Evolutionary conservation across 2,888 invertebrate species (phyloP), one percentile per base, ranked within the genome.

Genomic region (Iphiclides podalirius): DNA sequence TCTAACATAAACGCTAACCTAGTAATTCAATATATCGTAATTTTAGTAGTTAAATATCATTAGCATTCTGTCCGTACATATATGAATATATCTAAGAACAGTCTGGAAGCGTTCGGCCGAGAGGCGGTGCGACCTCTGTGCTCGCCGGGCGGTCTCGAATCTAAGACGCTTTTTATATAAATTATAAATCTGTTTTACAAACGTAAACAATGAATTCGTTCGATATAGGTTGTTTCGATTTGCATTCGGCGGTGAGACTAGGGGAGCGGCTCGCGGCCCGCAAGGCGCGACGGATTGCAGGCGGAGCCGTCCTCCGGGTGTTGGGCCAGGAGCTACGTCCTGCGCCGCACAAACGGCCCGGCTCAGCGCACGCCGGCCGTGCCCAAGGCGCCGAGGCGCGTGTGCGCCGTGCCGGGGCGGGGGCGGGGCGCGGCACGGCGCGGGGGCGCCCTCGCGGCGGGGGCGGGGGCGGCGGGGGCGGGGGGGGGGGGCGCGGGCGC

Each of bases 341-440:
- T n/a, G n/a, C n/a, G n/a, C n/a, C n/a, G n/a, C n/a, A n/a, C n/a
- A n/a, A n/a, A n/a, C 20, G 20, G 20, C 20, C 28, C 41, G 40
- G 52, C 58, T 72, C 77, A 74, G 66, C 77, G 72, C 58, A 64
- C 78, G 60, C 75, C 78, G 52, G 79, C 73, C 37, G 79, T 75
- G 20, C 20, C 20, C 39, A 75, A 73, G 45, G n/a, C n/a, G 67
- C 72, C 75, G 40, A 75, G 74, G 45, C 74, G 73, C 52, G 68
- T 73, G 61, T 72, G 78, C 46, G 78, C 75, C 53, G 75, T 67
- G 54, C 69, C 68, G 53, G 64, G 76, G 15, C 61, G 60, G 4
- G 20, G 20, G 66, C 91, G 91, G 17, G 79, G 91, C 66, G 91
- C 92, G 16, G 90, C 3, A 66, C 54, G 7, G 64, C 61, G 72